Evolutionary conservation across 1,140 invertebrate species (phyloP), one percentile per base, ranked within the genome.

Genomic region (Calephelis nemesis): DNA sequence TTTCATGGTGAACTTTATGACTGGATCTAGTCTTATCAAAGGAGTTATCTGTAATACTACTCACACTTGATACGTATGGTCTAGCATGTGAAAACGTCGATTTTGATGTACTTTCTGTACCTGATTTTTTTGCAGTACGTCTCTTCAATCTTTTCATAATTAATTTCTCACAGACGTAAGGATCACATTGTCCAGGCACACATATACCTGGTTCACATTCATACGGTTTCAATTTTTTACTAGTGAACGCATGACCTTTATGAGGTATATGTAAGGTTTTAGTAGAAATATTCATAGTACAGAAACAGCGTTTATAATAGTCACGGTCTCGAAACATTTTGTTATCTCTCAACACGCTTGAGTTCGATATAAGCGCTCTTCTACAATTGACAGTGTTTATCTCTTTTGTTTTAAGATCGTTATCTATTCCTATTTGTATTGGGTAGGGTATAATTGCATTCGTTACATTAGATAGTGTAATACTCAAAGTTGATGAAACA

Each of bases 121-220:
- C 65, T 60, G 63, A 63, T 42, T 40, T 48, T 60, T 70, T 69
- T 60, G 67, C 45, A 54, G 15, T 19, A 54, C 52, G 52, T 54
- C 19, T 65, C 65, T 72, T 15, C n/a, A 69, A 13, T 63, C 72
- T 70, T 73, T 60, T 76, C 13, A 65, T 72, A n/a, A 76, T 76
- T 19, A 70, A 39, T 60, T 81, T 73, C 60, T 72, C 48, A 68
- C 78, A 79, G 65, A 75, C 62, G 54, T 77, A 70, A 8, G 78
- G 78, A 74, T 79, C 63, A 70, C 78, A 81, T 65, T 71, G 40
- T 15, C 71, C 75, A 40, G 74, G 77, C 13, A 70, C 65, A 68
- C 75, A 79, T 19, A 79, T 30, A 47, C 73, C 75, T 49, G 75
- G 78, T 72, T 79, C 75, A 72, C 81, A 81, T 68, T 78, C 77